Conservation (phyloP, 2,888 invertebrate species). For the Tenthredo mesomela region DNA sequence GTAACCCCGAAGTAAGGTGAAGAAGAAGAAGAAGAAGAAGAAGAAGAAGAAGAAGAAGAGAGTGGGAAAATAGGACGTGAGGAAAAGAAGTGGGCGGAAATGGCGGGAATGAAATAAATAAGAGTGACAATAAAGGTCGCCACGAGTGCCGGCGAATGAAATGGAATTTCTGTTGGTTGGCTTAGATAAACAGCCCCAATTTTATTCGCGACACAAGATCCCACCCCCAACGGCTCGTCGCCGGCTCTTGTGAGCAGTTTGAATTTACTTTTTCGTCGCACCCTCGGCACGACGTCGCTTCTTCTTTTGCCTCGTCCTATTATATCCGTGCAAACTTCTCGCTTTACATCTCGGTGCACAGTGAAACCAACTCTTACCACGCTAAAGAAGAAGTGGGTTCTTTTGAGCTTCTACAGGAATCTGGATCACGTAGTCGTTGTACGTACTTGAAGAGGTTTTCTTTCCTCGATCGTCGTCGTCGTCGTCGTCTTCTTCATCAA, state of each 20-base stretch:
- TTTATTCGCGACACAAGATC: slow-evolving; percentile 61
- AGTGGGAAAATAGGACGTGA: slow-evolving; percentile 17
- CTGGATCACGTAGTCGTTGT: slow-evolving; percentile 29
- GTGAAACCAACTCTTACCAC: slow-evolving; percentile 24
- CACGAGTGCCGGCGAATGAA: slow-evolving; percentile 62
- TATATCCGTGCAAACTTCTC: slow-evolving; percentile 42
- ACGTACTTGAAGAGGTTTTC: background rate
- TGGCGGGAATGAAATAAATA: slow-evolving; percentile 62
- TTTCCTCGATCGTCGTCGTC: background rate
- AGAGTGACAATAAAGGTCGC: slow-evolving; percentile 57
- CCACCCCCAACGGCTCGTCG: slow-evolving; percentile 32
- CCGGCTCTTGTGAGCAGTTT: slow-evolving; percentile 35
- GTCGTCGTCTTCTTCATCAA: background rate
- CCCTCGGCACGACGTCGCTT: slow-evolving; percentile 52
- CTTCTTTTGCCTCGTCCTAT: slow-evolving; percentile 41
- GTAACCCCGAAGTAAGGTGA: slow-evolving; percentile 26
- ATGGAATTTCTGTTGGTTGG: slow-evolving; percentile 71
- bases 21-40: too few species aligned
- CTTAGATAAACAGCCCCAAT: slow-evolving; percentile 72
- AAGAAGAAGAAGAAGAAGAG: too few species aligned
- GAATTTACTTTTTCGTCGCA: slow-evolving; percentile 55
- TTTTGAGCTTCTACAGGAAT: slow-evolving; percentile 14
- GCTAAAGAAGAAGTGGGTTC: slow-evolving; percentile 17
- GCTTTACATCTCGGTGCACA: slow-evolving; percentile 34
- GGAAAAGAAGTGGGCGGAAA: slow-evolving; percentile 7